Conservation (phyloP, 2,888 invertebrate genomes). For the Nysson spinosus region DNA sequence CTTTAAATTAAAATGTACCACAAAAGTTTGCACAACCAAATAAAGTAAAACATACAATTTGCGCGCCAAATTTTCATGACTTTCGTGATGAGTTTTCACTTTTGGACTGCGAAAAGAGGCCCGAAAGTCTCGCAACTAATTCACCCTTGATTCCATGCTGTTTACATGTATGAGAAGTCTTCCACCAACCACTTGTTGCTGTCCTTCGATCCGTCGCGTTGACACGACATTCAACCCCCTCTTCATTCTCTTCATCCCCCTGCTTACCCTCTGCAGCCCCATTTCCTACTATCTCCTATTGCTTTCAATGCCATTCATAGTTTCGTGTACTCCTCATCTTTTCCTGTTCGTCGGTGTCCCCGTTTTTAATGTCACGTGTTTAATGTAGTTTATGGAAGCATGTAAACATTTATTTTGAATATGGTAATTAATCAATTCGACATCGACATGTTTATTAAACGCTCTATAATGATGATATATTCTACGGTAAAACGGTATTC, state of each 20-base stretch:
- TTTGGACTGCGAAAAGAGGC: slow-evolving; percentile 51
- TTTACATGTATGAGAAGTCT: slow-evolving; percentile 25
- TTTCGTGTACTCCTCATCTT: too few species aligned
- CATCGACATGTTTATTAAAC: too few species aligned
- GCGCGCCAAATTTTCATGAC: slow-evolving; percentile 21
- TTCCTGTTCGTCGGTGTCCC: too few species aligned
- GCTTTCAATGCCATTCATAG: background rate
- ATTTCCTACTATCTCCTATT: slow-evolving; percentile 1
- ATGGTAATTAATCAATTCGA: too few species aligned
- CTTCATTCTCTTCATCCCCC: slow-evolving; percentile 24
- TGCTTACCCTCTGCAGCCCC: slow-evolving; percentile 12
- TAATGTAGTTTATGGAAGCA: too few species aligned
- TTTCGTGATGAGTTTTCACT: slow-evolving; percentile 56
- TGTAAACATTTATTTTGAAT: too few species aligned
- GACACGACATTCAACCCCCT: slow-evolving; percentile 39
- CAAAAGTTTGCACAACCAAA: too few species aligned
- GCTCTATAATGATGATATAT: too few species aligned
- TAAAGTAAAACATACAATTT: too few species aligned
- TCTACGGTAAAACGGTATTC: too few species aligned
- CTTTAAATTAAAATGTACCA: too few species aligned
- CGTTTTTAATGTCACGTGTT: too few species aligned
- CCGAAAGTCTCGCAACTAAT: slow-evolving; percentile 68
- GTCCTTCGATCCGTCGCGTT: slow-evolving; percentile 65
- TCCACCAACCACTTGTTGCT: slow-evolving; percentile 73
- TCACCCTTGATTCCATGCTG: slow-evolving; percentile 53